A percentile compares a stretch with the other conserved stretches of the same genome.
phyloP scores from a whole-genome alignment of 2,888 invertebrate genomes.

The Zeuzera pyrina region DNA sequence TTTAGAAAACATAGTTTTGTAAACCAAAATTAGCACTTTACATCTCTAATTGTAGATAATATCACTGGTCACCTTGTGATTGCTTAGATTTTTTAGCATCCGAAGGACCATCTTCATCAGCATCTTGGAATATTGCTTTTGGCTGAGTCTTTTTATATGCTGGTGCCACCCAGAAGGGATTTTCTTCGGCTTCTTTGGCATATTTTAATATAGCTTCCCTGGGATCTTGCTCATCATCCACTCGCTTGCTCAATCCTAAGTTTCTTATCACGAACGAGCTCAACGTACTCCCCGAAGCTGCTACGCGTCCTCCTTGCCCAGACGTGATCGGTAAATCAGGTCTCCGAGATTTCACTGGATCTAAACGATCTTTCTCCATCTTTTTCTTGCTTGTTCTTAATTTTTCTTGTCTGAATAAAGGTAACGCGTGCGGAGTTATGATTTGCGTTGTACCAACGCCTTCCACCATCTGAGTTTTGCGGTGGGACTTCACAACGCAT shows the following conservation, averaged over 20 bases:
- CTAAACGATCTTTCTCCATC: conserved; percentile 91
- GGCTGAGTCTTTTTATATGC: conserved; percentile 94
- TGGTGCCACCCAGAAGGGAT: conserved; percentile 97
- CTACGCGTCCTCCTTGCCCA: conserved; percentile 93
- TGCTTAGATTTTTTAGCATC: conserved; percentile 69
- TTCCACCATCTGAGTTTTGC: conserved; percentile 87
- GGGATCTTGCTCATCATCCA: conserved; percentile 94
- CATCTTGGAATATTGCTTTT: conserved; percentile 81
- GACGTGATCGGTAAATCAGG: conserved; percentile 92
- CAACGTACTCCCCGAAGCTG: conserved; percentile 94
- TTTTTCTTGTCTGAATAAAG: conserved; percentile 93
- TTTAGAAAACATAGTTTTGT: too few species aligned
- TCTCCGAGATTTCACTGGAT: conserved; percentile 86
- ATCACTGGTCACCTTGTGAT: too few species aligned
- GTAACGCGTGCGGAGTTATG: conserved; percentile 96
- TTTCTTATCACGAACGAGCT: conserved; percentile 97
- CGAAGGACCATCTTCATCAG: conserved; percentile 62
- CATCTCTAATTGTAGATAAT: too few species aligned
- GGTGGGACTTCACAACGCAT: conserved; percentile 86
- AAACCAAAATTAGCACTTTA: too few species aligned
- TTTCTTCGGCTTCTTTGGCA: conserved; percentile 95
- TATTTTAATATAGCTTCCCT: conserved; percentile 94
- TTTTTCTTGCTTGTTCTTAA: conserved; percentile 91
- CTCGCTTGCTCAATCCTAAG: conserved; percentile 91
- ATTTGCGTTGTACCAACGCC: conserved; percentile 93